Percentiles rank a stretch among this genome's conserved stretches.
Conservation (phyloP, 2,113 vertebrate genomes). For the Anhinga anhinga region DNA sequence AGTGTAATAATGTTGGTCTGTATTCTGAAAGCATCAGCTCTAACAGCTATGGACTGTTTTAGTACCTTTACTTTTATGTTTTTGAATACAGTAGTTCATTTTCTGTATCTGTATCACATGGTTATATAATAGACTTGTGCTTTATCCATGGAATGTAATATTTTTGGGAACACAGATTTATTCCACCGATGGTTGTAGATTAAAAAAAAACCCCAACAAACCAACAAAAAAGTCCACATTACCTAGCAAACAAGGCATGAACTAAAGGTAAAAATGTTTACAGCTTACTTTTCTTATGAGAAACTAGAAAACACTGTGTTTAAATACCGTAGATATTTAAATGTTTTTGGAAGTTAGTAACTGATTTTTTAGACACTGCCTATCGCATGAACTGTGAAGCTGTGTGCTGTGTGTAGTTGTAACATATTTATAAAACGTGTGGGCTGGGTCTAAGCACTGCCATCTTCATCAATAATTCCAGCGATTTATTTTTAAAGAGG, state of each 20-base stretch:
- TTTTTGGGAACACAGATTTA: slow-evolving; percentile 80
- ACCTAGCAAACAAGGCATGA: slow-evolving; percentile 77
- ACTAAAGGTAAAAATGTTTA: slow-evolving; percentile 87
- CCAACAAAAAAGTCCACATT: slow-evolving; percentile 51
- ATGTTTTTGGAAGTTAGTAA: slow-evolving; percentile 86
- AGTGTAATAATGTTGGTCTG: slow-evolving; percentile 79
- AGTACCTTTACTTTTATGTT: slow-evolving; percentile 75
- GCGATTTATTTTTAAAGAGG: slow-evolving; percentile 72
- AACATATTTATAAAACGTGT: slow-evolving; percentile 86
- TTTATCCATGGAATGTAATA: slow-evolving; percentile 84
- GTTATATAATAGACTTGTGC: slow-evolving; percentile 77
- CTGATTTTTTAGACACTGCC: slow-evolving; percentile 84
- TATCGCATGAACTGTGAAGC: slow-evolving; percentile 89
- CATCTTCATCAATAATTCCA: slow-evolving; percentile 70
- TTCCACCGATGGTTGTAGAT: slow-evolving; percentile 73
- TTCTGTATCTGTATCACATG: slow-evolving; percentile 80
- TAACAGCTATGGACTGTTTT: slow-evolving; percentile 78
- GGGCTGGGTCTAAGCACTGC: slow-evolving; percentile 72
- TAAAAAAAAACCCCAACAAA: slow-evolving; percentile 5
- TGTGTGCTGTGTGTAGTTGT: slow-evolving; percentile 91
- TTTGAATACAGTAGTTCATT: slow-evolving; percentile 75
- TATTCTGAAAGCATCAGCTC: slow-evolving; percentile 74
- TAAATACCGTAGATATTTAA: slow-evolving; percentile 84
- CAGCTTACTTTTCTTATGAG: slow-evolving; percentile 86
- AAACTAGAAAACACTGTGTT: slow-evolving; percentile 87